Base-by-base conservation (phyloP, 1,140 invertebrate genomes). In the Prorops nasuta region DNA sequence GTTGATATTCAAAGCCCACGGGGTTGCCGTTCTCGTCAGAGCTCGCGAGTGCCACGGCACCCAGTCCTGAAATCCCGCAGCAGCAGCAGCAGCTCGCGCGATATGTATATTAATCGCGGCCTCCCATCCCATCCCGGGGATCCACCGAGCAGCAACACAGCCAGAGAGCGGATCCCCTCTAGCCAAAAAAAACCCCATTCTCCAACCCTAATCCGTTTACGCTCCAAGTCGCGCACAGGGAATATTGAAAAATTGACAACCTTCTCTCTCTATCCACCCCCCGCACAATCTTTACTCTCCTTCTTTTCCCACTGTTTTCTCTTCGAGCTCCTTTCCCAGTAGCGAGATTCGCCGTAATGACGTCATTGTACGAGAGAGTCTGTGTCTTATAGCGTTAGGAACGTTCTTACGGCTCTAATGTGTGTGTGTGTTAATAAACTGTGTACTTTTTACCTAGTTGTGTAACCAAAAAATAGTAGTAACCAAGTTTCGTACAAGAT, bases 1-100 rank as follows among this genome's bases (percentile, higher is more conserved):
- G 58, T 71, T 67, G 71, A 73, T 69, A 71, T 71, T 74, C 66
- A 72, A 65, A 64, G 68, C 65, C 59, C 60, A 69, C 55, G 51
- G 64, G 67, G 58, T 51, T 62, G 55, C 49, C 31, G 45, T 48
- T 44, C 44, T 47, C 21, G 37, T 44, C 39, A 37, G 24, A 46
- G 43, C 51, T 36, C 45, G 48, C 59, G 66, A 59, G 60, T 68
- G 51, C 56, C 50, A 53, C 43, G 51, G 51, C 54, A 53, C n/a
- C n/a, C n/a, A n/a, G n/a, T n/a, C n/a, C 51, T 58, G 49, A 54
- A 60, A 70, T 59, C 47, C 50, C 58, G 24, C 24, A 10, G 4
- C 24, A 10, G 24, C 24, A 6, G 24, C 24, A 4, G 63, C 55
- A 60, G 59, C 60, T 62, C 47, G 53, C 54, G 64, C 65, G 63